Conservation (phyloP, 35 echinoderm and acorn worm species). For the Amphiura filiformis region DNA sequence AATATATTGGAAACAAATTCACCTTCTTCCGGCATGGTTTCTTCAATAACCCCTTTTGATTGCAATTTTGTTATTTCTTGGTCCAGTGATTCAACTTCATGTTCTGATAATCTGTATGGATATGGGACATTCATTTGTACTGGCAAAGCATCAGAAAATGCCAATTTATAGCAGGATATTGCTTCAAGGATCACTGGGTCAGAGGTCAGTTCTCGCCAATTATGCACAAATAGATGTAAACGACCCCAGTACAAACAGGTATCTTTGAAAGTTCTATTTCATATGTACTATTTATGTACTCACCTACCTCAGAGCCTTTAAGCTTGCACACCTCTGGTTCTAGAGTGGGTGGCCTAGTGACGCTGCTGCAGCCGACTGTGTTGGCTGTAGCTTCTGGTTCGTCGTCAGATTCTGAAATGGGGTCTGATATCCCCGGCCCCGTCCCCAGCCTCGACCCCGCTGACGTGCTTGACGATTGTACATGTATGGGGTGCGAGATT, state of each 20-base stretch:
- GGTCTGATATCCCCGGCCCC: too few species aligned
- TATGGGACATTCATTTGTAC: constrained; percentile 35
- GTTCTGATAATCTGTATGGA: constrained; percentile 39
- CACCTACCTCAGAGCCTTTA: too few species aligned
- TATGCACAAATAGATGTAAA: constrained; percentile 23
- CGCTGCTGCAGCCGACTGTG: too few species aligned
- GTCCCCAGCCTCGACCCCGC: too few species aligned
- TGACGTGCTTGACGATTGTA: too few species aligned
- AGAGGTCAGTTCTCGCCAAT: constrained; percentile 50
- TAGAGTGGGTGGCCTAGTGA: too few species aligned
- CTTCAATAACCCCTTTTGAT: constrained; percentile 63
- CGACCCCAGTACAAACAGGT: constrained; percentile 26
- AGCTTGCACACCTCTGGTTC: too few species aligned
- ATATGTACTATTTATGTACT: too few species aligned
- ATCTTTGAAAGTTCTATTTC: too few species aligned
- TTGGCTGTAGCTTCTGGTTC: too few species aligned
- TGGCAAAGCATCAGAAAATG: constrained; percentile 32
- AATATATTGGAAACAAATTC: constrained; percentile 78
- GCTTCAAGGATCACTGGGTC: constrained; percentile 53
- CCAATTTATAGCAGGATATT: constrained; percentile 53
- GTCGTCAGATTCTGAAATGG: too few species aligned
- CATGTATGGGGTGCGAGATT: too few species aligned
- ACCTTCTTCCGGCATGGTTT: not conserved
- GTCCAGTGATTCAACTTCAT: constrained; percentile 43
- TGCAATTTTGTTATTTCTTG: constrained; percentile 31